These are phyloP conservation scores for Drosophila mauritiana DNA, from an alignment of 1,140 invertebrate species.

Conservation along the genomic window DNA sequence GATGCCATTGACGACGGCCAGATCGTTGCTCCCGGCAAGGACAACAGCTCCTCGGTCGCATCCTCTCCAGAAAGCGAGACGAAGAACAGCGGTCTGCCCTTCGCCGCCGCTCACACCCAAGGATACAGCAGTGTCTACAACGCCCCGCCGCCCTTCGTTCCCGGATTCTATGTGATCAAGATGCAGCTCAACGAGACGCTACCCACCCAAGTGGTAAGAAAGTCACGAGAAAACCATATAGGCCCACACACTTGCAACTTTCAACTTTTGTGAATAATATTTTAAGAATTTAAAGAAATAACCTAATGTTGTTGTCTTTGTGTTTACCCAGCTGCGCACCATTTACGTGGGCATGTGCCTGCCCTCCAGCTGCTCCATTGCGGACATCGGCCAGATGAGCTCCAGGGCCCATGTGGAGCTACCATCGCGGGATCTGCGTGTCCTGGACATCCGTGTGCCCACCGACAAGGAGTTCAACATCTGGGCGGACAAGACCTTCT, in stretches of 20 bases:
- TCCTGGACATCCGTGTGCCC: constrained; percentile 88
- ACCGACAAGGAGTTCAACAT: constrained; percentile 88
- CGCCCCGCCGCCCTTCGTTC: constrained; percentile 86
- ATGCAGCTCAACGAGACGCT: constrained; percentile 85
- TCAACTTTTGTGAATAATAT: no score
- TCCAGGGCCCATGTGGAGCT: constrained; percentile 85
- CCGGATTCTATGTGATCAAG: constrained; percentile 87
- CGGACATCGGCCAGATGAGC: constrained; percentile 87
- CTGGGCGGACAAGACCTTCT: constrained; percentile 89
- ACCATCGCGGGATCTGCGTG: constrained; percentile 81
- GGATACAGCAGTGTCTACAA: constrained; percentile 72
- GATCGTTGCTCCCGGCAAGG: constrained; percentile 17
- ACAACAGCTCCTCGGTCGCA: constrained; percentile 47
- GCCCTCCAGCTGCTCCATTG: constrained; percentile 88
- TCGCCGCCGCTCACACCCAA: constrained; percentile 77
- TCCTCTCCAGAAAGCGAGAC: constrained; percentile 2
- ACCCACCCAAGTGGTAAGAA: constrained; percentile 85
- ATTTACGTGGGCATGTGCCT: constrained; percentile 91
- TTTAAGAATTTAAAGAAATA: background rate
- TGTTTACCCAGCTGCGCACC: constrained; percentile 84
- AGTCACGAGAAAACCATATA: background rate
- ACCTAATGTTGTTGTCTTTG: background rate
- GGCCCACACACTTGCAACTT: no score
- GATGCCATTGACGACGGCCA: constrained; percentile 86
- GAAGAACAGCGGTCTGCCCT: constrained; percentile 63